Base-by-base conservation (phyloP, 2,113 vertebrate genomes). In the Podiceps cristatus region DNA sequence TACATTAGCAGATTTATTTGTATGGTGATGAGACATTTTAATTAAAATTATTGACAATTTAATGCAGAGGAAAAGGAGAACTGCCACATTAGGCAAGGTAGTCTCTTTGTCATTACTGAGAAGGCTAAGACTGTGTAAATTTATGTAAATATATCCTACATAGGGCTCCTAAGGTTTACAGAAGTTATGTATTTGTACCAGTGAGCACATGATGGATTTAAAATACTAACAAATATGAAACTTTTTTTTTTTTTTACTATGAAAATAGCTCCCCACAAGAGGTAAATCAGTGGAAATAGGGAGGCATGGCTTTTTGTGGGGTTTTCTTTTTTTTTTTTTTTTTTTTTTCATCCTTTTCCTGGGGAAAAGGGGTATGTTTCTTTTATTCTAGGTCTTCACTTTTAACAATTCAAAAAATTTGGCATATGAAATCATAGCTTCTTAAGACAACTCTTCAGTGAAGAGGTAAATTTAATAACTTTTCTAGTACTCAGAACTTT, bases 291-390 rank as follows among this genome's bases (percentile, higher is more conserved):
- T 42, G 4, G 25, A 86, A 91, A 71, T 5, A 31, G 5, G 31
- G 7, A 75, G 5, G 4, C 35, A 6, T 33, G 31, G 10, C 50
- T 25, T 44, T 58, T 49, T 6, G 1, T 49, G 7, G 1, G 1
- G 1, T n/a, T n/a, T n/a, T n/a, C n/a, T 37, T 37, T 37, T 37
- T 37, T 37, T 7, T 37, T 37, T 37, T 37, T 7, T 37, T 37
- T 37, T 37, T 7, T 2, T 82, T 91, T 71, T 58, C n/a, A n/a
- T n/a, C n/a, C n/a, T n/a, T n/a, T n/a, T n/a, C n/a, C n/a, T n/a
- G n/a, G n/a, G n/a, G n/a, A n/a, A n/a, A n/a, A n/a, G n/a, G n/a
- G n/a, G n/a, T n/a, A n/a, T n/a, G n/a, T n/a, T n/a, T n/a, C n/a
- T n/a, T n/a, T 78, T 40, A 45, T 52, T 82, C 14, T 60, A 27